A percentile compares a stretch with the other conserved stretches of the same genome.
These are phyloP conservation scores for Telmatochromis brachygnathus DNA, from an alignment of 2,113 vertebrate genomes.

Conservation along the genomic window DNA sequence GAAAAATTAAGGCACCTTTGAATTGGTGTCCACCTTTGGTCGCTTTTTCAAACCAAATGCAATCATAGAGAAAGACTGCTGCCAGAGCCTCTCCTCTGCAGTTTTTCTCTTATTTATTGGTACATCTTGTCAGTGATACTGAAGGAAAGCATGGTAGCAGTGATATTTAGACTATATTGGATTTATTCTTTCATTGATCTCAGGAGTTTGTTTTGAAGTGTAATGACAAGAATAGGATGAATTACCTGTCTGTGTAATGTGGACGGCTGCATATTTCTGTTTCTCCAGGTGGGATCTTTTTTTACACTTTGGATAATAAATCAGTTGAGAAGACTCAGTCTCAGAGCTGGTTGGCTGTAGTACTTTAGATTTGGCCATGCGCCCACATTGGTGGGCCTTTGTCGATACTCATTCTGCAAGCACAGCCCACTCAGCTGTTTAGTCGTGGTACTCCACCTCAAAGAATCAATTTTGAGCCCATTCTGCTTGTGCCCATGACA, in stretches of 20 bases:
- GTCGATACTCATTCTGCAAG: constrained; percentile 9
- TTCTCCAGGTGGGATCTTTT: not conserved
- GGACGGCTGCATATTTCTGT: not conserved
- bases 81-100: not conserved
- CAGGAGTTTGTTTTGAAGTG: not conserved
- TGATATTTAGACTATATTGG: not conserved
- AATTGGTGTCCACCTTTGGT: not conserved
- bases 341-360: not conserved
- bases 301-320: constrained; percentile 19
- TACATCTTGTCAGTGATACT: not conserved
- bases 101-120: not conserved
- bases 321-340: constrained; percentile 17
- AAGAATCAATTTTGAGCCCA: constrained; percentile 19
- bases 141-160: not conserved
- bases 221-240: not conserved
- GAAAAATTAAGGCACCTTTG: constrained; percentile 32
- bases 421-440: constrained; percentile 31
- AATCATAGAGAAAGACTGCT: not conserved
- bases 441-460: not conserved
- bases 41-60: not conserved
- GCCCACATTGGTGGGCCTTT: not conserved
- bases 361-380: not conserved
- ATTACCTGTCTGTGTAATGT: not conserved
- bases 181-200: not conserved
- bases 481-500: constrained; percentile 1